These are phyloP conservation scores for Micromys minutus DNA, from an alignment of 2,113 vertebrate genomes.

Conservation along the genomic window DNA sequence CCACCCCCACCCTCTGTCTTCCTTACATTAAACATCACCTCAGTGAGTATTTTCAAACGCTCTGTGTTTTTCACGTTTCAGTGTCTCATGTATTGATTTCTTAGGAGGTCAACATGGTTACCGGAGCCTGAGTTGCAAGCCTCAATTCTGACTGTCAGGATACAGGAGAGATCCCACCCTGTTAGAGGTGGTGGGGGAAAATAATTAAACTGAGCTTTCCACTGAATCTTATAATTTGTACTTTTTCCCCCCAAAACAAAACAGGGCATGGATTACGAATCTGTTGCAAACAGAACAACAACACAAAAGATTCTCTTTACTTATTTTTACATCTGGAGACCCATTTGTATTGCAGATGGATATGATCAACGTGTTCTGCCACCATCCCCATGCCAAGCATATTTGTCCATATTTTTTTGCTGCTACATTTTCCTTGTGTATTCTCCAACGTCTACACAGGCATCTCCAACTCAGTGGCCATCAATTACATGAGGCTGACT, in stretches of 20 bases:
- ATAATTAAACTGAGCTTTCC: not conserved
- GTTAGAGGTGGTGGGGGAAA: not conserved
- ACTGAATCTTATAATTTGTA: not conserved
- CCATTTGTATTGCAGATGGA: not conserved
- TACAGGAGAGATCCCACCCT: not conserved
- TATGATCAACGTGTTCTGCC: not conserved
- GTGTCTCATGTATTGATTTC: not conserved
- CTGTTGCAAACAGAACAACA: not conserved
- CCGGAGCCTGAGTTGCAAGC: not conserved
- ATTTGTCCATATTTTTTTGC: not conserved
- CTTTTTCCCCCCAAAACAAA: not conserved
- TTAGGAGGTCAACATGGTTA: not conserved
- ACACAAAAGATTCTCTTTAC: not conserved
- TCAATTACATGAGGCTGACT: not conserved
- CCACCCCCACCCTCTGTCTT: not conserved
- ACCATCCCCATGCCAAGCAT: not conserved
- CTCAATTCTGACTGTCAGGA: not conserved
- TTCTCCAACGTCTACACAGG: not conserved
- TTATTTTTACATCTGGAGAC: not conserved
- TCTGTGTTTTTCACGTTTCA: not conserved
- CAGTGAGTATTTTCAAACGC: not conserved
- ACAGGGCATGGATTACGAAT: not conserved
- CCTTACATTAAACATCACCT: not conserved
- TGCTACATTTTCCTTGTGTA: not conserved
- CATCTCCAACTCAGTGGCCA: not conserved